These are phyloP conservation scores for Drosophila ezoana DNA, from an alignment of 2,888 invertebrate species.

Conservation along the genomic window DNA sequence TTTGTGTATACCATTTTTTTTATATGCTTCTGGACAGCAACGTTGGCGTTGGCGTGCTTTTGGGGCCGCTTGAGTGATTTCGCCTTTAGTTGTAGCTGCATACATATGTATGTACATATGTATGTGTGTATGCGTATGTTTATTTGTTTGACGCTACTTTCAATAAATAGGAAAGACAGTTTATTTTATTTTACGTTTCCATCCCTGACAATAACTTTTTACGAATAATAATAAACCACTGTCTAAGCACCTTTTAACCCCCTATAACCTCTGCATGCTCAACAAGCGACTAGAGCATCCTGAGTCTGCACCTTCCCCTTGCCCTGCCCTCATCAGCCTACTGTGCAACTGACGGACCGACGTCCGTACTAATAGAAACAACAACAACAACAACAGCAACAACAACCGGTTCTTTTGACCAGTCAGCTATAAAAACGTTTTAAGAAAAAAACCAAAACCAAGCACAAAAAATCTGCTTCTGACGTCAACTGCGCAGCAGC, in stretches of 20 bases:
- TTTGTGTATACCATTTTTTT: slow-evolving; percentile 83
- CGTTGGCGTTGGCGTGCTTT: slow-evolving; percentile 50
- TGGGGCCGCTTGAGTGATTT: slow-evolving; percentile 46
- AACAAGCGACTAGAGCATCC: slow-evolving; percentile 28
- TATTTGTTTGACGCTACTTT: slow-evolving; percentile 23
- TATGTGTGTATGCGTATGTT: slow-evolving; percentile 8
- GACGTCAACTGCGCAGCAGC: slow-evolving; percentile 74
- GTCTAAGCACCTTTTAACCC: neutral
- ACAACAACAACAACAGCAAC: slow-evolving; percentile 24
- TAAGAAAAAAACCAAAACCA: slow-evolving; percentile 41
- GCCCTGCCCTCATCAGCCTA: slow-evolving; percentile 23
- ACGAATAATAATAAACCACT: neutral
- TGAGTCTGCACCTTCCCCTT: slow-evolving; percentile 11
- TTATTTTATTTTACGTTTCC: neutral
- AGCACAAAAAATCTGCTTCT: slow-evolving; percentile 57
- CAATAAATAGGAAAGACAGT: slow-evolving; percentile 8
- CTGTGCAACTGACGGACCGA: slow-evolving; percentile 47
- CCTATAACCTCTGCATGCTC: slow-evolving; percentile 4
- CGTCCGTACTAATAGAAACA: slow-evolving; percentile 42
- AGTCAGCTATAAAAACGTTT: slow-evolving; percentile 57
- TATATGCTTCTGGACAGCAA: slow-evolving; percentile 44
- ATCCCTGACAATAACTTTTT: neutral
- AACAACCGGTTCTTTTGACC: slow-evolving; percentile 73
- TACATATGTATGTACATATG: neutral
- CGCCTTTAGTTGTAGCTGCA: slow-evolving; percentile 30